Conservation (phyloP, 2,113 vertebrate species). For the Jaculus jaculus region DNA sequence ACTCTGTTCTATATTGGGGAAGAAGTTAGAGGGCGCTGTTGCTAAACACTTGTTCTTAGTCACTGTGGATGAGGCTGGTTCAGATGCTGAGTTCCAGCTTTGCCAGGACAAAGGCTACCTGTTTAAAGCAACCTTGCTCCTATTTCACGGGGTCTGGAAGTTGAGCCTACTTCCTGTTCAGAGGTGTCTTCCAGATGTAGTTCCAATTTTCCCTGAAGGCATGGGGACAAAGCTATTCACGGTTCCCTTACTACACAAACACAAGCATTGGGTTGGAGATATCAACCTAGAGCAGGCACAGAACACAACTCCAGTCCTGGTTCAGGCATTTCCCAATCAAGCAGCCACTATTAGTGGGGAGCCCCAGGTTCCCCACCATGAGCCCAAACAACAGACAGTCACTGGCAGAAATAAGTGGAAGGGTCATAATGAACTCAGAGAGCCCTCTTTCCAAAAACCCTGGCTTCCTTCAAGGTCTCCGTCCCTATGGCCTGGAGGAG, state of each 20-base stretch:
- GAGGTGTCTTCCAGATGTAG: not conserved
- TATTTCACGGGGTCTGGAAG: not conserved
- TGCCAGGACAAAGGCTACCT: too few species aligned
- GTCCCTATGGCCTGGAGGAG: not conserved
- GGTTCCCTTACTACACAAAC: not conserved
- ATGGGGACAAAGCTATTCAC: not conserved
- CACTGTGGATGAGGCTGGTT: too few species aligned
- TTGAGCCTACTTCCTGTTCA: not conserved
- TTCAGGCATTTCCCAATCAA: conserved; percentile 19
- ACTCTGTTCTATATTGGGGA: too few species aligned
- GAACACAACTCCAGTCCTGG: conserved; percentile 7
- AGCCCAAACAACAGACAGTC: conserved; percentile 68
- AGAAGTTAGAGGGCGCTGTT: too few species aligned
- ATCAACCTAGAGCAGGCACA: not conserved
- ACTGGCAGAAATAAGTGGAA: conserved; percentile 62
- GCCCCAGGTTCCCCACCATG: conserved; percentile 49
- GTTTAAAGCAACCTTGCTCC: too few species aligned
- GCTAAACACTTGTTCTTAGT: too few species aligned
- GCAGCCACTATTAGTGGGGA: conserved; percentile 41
- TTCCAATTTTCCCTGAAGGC: not conserved
- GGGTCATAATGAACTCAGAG: conserved; percentile 42
- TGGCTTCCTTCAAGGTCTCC: not conserved
- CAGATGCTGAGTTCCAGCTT: too few species aligned
- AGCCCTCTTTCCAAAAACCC: conserved; percentile 1
- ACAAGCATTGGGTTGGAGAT: not conserved